phyloP scores from a whole-genome alignment of 2,113 vertebrate species.

The Cyprinus carpio region DNA sequence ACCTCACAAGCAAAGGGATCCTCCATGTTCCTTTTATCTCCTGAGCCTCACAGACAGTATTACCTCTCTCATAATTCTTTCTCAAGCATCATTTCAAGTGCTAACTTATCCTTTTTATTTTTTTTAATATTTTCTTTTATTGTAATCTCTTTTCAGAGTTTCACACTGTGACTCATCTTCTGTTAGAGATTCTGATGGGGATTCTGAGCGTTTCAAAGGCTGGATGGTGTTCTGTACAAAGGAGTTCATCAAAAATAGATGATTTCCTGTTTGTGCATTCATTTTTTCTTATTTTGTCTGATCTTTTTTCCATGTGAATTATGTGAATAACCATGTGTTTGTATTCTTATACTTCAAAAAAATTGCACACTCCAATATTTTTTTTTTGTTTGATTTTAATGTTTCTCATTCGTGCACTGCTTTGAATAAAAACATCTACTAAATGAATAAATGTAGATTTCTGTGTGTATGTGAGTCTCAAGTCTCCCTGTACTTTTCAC shows the following conservation, averaged over 20 bases:
- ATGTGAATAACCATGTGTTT: not conserved
- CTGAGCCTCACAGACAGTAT: not conserved
- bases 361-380: no score
- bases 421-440: not conserved
- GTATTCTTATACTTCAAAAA: no score
- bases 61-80: not conserved
- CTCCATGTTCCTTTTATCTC: constrained; percentile 5
- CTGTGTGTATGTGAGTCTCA: not conserved
- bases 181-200: not conserved
- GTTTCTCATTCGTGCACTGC: not conserved
- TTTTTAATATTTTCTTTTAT: not conserved
- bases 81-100: not conserved
- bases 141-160: constrained; percentile 11
- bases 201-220: not conserved
- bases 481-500: not conserved
- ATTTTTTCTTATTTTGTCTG: not conserved
- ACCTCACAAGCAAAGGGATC: constrained; percentile 9
- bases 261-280: not conserved
- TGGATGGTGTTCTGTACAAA: constrained; percentile 6
- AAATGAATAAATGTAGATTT: not conserved
- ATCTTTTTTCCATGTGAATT: not conserved
- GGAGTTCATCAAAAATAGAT: not conserved
- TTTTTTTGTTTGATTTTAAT: not conserved
- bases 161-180: constrained; percentile 5
- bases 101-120: not conserved